phyloP scores from a whole-genome alignment of 2,113 vertebrate genomes.

The Labrus mixtus region DNA sequence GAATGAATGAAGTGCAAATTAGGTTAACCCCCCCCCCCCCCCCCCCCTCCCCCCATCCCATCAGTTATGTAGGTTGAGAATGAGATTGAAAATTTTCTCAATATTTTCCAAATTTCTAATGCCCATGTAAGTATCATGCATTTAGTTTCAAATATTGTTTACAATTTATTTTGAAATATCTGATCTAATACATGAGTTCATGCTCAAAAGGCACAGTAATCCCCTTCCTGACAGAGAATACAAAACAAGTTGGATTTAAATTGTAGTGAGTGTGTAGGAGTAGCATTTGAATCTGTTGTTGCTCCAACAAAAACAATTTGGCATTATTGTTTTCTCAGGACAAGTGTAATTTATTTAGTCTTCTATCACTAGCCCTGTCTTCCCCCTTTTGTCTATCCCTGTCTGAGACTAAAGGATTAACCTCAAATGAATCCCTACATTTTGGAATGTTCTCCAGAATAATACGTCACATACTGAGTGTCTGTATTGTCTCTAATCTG shows the following conservation, averaged over 20 bases:
- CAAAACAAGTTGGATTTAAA: background rate
- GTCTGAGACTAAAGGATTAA: constrained; percentile 36
- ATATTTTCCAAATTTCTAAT: background rate
- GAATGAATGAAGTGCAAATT: constrained; percentile 53
- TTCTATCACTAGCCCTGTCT: background rate
- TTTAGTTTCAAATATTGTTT: background rate
- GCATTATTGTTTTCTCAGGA: background rate
- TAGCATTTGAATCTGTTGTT: background rate
- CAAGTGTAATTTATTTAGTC: background rate
- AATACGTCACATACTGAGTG: constrained; percentile 14
- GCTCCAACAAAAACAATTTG: background rate
- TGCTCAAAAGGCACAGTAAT: background rate
- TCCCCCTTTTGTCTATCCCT: constrained; percentile 8
- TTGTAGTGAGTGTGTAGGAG: background rate
- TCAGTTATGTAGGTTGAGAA: constrained; percentile 18
- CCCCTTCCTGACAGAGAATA: background rate
- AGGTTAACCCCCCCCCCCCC: constrained; percentile 31
- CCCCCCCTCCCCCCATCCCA: background rate
- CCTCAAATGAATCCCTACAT: constrained; percentile 51
- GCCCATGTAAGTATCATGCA: background rate
- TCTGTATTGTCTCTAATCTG: constrained; percentile 26
- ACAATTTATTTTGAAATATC: background rate
- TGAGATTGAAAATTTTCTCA: background rate
- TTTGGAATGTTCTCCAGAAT: constrained; percentile 25
- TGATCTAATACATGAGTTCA: background rate